Base-by-base conservation (phyloP, 2,797 vertebrate species). In the Passerculus sandwichensis region DNA sequence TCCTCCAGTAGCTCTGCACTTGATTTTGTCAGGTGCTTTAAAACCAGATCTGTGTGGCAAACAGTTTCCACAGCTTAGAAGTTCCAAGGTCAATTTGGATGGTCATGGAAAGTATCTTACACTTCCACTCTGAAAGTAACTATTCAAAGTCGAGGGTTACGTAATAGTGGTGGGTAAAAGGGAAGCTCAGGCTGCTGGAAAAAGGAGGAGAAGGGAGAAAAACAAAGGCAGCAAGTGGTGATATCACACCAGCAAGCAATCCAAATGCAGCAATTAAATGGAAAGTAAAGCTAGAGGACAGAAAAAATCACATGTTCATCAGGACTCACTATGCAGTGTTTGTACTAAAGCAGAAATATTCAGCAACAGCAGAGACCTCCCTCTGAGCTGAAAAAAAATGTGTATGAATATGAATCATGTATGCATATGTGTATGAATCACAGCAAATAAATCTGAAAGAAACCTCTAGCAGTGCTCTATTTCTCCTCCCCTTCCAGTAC, bases 11-110 rank as follows among this genome's bases (percentile, higher is more conserved):
- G 91, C 95, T 92, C 72, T 83, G 78, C 74, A 72, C 81, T 95
- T 95, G 92, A 84, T 93, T 96, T 91, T 89, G 73, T 80, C 91
- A 92, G 81, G 76, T 96, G 78, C 27, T 94, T 94, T 92, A 92
- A 92, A 96, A 89, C 19, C 91, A 92, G 78, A 65, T 72, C 74
- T 87, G 50, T 88, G 88, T 57, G 38, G 36, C 61, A 92, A 78
- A 89, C 71, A 32, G 50, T 85, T 93, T 86, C 71, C 74, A 77
- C 77, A 87, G 15, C 65, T 94, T 85, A 91, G 60, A 73, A 65
- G 42, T 91, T 93, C 83, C 71, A 89, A 96, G 85, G 89, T 96
- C 89, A 94, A 40, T 13, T 29, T 61, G 59, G 78, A 94, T 91
- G 83, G 56, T 34, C 83, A 29, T 54, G 34, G 77, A 96, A 94